Percentiles rank a stretch among this genome's conserved stretches.
These are phyloP conservation scores for Micromesistius poutassou DNA, from an alignment of 2,797 vertebrate genomes.

Conservation along the genomic window DNA sequence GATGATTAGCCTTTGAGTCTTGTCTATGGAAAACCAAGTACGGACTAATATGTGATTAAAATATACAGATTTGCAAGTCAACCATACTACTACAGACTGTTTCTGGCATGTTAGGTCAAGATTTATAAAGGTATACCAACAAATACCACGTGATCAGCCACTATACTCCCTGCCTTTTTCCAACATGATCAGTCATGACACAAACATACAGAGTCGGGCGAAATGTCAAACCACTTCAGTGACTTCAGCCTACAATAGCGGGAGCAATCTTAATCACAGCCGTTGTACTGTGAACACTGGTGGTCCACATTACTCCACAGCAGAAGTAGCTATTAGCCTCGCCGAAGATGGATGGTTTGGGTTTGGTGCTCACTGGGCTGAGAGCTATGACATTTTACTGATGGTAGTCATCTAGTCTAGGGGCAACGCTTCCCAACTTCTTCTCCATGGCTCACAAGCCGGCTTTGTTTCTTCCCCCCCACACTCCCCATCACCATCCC, in stretches of 20 bases:
- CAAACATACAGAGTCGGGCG: not conserved
- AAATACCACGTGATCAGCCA: not conserved
- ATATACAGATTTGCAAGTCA: not conserved
- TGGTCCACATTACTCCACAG: constrained; percentile 19
- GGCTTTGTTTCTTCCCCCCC: constrained; percentile 14
- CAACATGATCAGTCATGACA: not conserved
- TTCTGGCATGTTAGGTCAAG: not conserved
- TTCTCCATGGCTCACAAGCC: constrained; percentile 13
- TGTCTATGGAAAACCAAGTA: too few relatives aligned
- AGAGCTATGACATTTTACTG: constrained; percentile 51
- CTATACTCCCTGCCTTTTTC: not conserved
- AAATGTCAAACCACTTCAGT: not conserved
- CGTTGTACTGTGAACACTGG: not conserved
- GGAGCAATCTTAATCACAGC: not conserved
- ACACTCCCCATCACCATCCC: constrained; percentile 12
- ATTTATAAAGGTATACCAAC: not conserved
- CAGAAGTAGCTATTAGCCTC: not conserved
- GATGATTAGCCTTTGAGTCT: too few relatives aligned
- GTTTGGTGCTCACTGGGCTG: constrained; percentile 34
- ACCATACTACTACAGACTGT: not conserved
- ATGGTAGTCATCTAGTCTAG: constrained; percentile 24
- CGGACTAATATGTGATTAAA: not conserved
- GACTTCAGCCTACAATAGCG: not conserved
- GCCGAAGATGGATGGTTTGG: constrained; percentile 21
- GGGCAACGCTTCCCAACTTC: constrained; percentile 25